Evolutionary conservation across 2,888 invertebrate genomes (phyloP).

Genomic region (Escarpia spicata): DNA sequence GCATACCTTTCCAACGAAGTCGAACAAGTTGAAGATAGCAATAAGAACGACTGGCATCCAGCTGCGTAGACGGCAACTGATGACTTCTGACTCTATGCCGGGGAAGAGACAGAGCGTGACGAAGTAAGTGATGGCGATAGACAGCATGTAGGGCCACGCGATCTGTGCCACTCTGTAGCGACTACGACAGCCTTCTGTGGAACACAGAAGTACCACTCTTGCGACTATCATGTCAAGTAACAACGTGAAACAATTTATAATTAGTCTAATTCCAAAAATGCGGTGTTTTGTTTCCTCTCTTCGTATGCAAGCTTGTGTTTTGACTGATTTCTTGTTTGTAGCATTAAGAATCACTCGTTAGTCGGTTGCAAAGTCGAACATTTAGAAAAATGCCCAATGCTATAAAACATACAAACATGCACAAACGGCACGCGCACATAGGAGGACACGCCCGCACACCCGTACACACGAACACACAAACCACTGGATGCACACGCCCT

Average conservation of each 20-base stretch:
- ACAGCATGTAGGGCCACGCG: constrained; percentile 90
- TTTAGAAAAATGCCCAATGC: background rate
- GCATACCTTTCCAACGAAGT: constrained; percentile 82
- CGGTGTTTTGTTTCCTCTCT: background rate
- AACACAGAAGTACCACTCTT: background rate
- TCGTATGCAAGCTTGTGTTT: background rate
- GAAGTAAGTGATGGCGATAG: constrained; percentile 87
- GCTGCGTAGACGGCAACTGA: constrained; percentile 81
- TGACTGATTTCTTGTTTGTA: background rate
- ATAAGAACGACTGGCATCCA: constrained; percentile 94
- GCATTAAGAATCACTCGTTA: background rate
- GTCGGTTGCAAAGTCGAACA: background rate
- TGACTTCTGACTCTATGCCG: constrained; percentile 88
- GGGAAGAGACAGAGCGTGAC: constrained; percentile 90
- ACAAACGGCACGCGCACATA: background rate
- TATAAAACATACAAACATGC: background rate
- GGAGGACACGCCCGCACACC: too few species aligned
- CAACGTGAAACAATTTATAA: background rate
- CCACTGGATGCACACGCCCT: too few species aligned
- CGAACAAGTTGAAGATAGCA: constrained; percentile 87
- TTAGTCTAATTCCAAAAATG: background rate
- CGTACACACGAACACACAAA: too few species aligned
- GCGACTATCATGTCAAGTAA: background rate
- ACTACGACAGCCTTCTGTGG: constrained; percentile 75
- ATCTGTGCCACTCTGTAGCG: constrained; percentile 84